These are phyloP conservation scores for Acanthoscelides obtectus DNA, from an alignment of 2,888 invertebrate species.

Conservation along the genomic window DNA sequence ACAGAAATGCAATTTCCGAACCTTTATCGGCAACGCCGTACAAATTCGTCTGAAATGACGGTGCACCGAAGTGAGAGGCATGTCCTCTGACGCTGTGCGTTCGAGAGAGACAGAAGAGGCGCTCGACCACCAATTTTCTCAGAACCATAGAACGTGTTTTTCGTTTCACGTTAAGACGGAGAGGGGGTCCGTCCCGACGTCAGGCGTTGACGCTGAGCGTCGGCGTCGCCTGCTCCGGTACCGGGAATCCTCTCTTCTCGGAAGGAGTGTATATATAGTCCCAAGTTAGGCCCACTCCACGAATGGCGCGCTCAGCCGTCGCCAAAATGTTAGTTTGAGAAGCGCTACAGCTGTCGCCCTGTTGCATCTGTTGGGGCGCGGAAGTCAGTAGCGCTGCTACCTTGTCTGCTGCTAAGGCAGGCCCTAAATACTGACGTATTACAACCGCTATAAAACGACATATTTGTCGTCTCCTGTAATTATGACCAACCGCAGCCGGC, in stretches of 20 bases:
- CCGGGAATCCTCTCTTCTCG: conserved; percentile 44
- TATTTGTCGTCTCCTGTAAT: too few species aligned
- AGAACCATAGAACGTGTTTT: conserved; percentile 45
- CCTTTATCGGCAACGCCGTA: conserved; percentile 1
- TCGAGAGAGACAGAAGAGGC: conserved; percentile 9
- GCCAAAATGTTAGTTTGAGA: conserved; percentile 15
- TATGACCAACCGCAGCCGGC: too few species aligned
- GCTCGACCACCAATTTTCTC: conserved; percentile 29
- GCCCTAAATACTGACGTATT: too few species aligned
- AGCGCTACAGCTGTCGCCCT: conserved; percentile 4
- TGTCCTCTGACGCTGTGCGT: conserved; percentile 1
- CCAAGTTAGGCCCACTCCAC: conserved; percentile 22
- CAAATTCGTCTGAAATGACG: conserved; percentile 15
- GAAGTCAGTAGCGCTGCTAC: background rate
- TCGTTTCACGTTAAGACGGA: conserved; percentile 41
- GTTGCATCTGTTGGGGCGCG: background rate
- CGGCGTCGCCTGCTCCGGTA: conserved; percentile 26
- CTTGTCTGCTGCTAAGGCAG: too few species aligned
- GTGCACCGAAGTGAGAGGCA: conserved; percentile 12
- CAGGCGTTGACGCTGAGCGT: conserved; percentile 14
- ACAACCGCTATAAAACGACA: too few species aligned
- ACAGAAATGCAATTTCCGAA: too few species aligned
- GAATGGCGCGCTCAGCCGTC: conserved; percentile 16
- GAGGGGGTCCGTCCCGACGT: conserved; percentile 24
- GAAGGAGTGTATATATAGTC: conserved; percentile 24